Evolutionary conservation across 1,140 invertebrate species (phyloP).

Genomic region (Camponotus pennsylvanicus): DNA sequence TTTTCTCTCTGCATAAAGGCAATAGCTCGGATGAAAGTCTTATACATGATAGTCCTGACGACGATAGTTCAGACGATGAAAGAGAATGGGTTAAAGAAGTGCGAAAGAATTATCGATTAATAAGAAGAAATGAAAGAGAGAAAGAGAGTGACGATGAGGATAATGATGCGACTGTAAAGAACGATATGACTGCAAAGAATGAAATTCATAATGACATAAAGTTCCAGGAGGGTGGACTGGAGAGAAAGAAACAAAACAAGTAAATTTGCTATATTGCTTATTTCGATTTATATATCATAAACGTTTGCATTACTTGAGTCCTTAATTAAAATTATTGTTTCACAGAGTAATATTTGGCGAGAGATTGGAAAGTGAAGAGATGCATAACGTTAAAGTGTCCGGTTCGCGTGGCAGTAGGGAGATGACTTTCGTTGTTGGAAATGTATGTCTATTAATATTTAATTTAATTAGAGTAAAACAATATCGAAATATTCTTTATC

Average conservation of each 20-base stretch:
- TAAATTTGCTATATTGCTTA: constrained; percentile 73
- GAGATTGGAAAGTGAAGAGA: constrained; percentile 88
- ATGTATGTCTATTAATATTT: constrained; percentile 80
- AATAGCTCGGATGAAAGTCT: constrained; percentile 79
- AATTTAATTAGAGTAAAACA: background rate
- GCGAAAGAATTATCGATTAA: constrained; percentile 90
- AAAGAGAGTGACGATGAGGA: constrained; percentile 79
- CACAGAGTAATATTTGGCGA: constrained; percentile 90
- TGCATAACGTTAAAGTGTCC: constrained; percentile 86
- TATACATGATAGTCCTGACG: constrained; percentile 62
- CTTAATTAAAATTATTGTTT: constrained; percentile 73
- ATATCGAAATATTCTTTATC: background rate
- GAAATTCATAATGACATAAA: constrained; percentile 88
- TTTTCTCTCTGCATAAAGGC: constrained; percentile 30
- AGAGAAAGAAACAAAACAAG: constrained; percentile 86
- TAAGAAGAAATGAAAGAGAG: constrained; percentile 85
- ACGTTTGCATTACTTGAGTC: background rate
- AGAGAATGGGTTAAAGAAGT: constrained; percentile 92
- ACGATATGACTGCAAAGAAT: constrained; percentile 61
- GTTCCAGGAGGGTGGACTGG: constrained; percentile 86
- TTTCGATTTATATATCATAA: background rate
- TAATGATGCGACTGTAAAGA: constrained; percentile 61
- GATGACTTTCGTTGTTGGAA: constrained; percentile 91
- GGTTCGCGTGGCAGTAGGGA: constrained; percentile 91
- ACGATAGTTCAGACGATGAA: constrained; percentile 90